phyloP scores from a whole-genome alignment of 2,888 invertebrate genomes.

The Notocelia uddmanniana region DNA sequence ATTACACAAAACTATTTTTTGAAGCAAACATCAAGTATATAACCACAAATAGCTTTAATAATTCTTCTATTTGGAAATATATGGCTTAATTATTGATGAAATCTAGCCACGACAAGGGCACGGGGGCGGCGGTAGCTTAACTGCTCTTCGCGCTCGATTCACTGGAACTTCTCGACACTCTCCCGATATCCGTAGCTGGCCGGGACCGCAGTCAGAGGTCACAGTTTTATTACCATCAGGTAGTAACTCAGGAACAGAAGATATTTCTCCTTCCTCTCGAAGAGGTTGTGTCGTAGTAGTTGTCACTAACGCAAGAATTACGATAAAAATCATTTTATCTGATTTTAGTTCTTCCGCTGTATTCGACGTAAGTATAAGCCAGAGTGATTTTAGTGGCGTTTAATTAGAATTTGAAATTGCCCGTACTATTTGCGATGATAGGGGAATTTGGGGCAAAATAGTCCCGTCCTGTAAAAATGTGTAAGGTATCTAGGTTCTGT shows the following conservation, averaged over 20 bases:
- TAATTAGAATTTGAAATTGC: constrained; percentile 12
- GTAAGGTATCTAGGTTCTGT: no score
- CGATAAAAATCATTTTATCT: constrained; percentile 11
- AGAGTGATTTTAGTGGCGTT: neutral
- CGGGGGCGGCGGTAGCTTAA: neutral
- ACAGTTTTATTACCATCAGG: neutral
- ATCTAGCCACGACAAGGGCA: constrained; percentile 23
- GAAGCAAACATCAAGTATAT: neutral
- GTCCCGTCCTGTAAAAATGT: neutral
- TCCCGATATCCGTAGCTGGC: constrained; percentile 12
- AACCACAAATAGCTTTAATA: neutral
- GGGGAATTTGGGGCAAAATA: constrained; percentile 2
- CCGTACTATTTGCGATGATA: neutral
- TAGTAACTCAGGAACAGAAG: neutral
- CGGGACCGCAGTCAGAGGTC: constrained; percentile 6
- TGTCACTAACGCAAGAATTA: constrained; percentile 11
- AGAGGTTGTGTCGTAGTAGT: constrained; percentile 1
- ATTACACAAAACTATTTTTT: neutral
- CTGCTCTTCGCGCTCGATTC: constrained; percentile 5
- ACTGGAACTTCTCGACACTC: constrained; percentile 2
- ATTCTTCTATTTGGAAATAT: neutral
- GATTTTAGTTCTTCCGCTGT: neutral
- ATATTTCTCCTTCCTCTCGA: neutral
- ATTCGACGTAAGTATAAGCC: neutral
- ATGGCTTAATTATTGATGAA: neutral